phyloP scores from a whole-genome alignment of 2,113 vertebrate genomes.

The Cheirogaleus medius region DNA sequence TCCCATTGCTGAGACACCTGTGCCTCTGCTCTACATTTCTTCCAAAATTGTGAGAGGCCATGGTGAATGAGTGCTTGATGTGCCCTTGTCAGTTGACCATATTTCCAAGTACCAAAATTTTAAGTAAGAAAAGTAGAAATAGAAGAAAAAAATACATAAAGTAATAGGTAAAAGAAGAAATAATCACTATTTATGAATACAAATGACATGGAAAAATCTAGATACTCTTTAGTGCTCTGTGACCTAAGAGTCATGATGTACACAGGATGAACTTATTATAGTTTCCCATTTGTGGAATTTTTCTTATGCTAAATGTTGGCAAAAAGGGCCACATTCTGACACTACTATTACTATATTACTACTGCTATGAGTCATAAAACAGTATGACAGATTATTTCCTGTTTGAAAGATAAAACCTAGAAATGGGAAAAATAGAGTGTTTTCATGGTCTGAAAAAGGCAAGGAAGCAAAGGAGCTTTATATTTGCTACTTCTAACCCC shows the following conservation, averaged over 20 bases:
- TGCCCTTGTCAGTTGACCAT: neutral
- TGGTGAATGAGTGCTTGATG: neutral
- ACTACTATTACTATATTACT: too few species aligned
- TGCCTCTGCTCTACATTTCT: neutral
- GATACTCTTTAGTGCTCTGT: neutral
- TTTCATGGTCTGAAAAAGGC: neutral
- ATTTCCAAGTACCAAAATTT: neutral
- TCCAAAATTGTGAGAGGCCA: neutral
- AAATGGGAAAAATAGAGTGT: neutral
- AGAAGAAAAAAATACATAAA: neutral
- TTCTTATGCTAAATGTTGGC: neutral
- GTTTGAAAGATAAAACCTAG: constrained; percentile 8
- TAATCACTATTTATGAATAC: neutral
- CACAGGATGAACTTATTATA: neutral
- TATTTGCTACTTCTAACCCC: neutral
- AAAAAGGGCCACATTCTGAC: neutral
- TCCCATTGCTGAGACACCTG: neutral
- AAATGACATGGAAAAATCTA: neutral
- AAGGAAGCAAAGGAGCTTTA: neutral
- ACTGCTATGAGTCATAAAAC: neutral
- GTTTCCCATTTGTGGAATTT: neutral
- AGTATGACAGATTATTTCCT: neutral
- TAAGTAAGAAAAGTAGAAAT: neutral
- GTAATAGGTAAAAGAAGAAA: neutral
- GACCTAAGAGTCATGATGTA: neutral